Evolutionary conservation across 2,113 vertebrate genomes (phyloP).

Genomic region (Poeciliopsis turrubarensis): DNA sequence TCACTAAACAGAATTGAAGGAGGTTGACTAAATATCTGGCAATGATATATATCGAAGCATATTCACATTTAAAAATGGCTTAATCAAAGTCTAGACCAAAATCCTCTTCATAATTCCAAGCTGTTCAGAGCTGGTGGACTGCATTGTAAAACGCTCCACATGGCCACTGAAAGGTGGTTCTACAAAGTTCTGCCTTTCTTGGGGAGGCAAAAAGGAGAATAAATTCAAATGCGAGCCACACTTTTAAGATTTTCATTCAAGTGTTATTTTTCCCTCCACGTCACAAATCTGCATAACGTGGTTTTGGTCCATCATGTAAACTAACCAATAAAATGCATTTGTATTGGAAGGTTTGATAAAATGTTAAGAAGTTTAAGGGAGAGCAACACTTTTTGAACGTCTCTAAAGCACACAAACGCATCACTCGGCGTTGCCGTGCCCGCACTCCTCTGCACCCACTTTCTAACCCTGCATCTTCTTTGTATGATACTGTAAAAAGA

Average conservation of each 20-base stretch:
- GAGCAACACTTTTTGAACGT: neutral
- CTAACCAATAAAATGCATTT: neutral
- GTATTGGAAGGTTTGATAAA: neutral
- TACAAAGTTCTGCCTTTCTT: too few relatives aligned
- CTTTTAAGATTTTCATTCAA: neutral
- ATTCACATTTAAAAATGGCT: too few relatives aligned
- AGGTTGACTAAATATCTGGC: too few relatives aligned
- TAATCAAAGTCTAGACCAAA: neutral
- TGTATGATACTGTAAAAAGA: constrained; percentile 77
- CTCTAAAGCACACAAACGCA: constrained; percentile 33
- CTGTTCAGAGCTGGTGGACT: neutral
- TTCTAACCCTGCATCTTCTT: constrained; percentile 50
- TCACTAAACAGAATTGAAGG: too few relatives aligned
- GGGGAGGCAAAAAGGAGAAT: neutral
- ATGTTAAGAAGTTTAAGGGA: neutral
- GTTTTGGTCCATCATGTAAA: neutral
- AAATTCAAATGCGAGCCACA: neutral
- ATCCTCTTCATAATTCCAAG: neutral
- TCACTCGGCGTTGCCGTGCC: constrained; percentile 22
- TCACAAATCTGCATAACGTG: neutral
- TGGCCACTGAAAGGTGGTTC: neutral
- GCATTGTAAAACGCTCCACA: neutral
- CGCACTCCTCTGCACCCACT: constrained; percentile 14
- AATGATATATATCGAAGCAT: neutral
- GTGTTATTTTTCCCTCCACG: neutral